Percentiles rank a stretch among this genome's conserved stretches.
Conservation (phyloP, 2,888 invertebrate species). For the Pseudanteris insignis region DNA sequence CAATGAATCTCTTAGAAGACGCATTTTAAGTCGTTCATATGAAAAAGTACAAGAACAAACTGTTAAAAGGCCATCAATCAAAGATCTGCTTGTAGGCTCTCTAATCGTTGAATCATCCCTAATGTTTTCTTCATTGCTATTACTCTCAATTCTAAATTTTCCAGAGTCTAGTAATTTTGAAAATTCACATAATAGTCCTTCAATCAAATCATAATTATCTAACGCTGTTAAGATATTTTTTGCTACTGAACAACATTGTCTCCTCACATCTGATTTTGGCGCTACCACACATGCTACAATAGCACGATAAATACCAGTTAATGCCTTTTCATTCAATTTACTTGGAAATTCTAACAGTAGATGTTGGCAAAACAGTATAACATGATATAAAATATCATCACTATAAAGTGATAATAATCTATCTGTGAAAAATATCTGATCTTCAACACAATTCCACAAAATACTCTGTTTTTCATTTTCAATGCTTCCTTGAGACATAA, state of each 20-base stretch:
- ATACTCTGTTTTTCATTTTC: conserved; percentile 69
- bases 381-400: conserved; percentile 77
- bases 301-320: conserved; percentile 75
- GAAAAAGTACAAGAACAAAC: conserved; percentile 68
- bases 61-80: conserved; percentile 69
- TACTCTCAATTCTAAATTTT: conserved; percentile 69
- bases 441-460: conserved; percentile 78
- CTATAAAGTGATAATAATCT: conserved; percentile 78
- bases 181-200: conserved; percentile 74
- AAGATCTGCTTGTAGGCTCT: conserved; percentile 70
- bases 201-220: conserved; percentile 73
- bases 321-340: conserved; percentile 73
- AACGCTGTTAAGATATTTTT: conserved; percentile 72
- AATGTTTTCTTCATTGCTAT: conserved; percentile 58
- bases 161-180: conserved; percentile 74
- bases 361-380: conserved; percentile 78
- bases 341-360: conserved; percentile 76
- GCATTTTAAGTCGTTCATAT: conserved; percentile 65
- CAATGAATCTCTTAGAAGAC: conserved; percentile 75
- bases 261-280: conserved; percentile 72
- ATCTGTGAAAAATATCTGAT: conserved; percentile 84
- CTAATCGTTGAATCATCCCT: conserved; percentile 60
- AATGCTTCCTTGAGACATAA: conserved; percentile 68
- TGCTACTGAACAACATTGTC: conserved; percentile 72
- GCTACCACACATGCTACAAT: conserved; percentile 76